Conservation (phyloP, 2,797 vertebrate species). For the Falco peregrinus region DNA sequence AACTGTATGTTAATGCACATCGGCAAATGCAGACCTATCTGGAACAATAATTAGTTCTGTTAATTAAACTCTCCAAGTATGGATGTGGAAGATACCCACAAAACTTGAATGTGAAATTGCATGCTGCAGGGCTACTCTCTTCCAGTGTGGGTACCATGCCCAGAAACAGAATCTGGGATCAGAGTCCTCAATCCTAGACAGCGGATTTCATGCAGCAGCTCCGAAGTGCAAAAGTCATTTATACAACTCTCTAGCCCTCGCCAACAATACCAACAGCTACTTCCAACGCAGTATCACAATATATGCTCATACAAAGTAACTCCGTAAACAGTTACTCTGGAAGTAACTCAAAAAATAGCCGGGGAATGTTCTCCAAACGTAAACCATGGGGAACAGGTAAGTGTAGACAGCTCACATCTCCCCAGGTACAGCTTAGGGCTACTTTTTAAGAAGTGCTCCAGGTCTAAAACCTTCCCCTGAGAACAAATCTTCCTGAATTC, state of each 20-base stretch:
- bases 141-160: not conserved
- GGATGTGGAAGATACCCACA: not conserved
- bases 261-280: not conserved
- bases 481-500: not conserved
- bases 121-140: not conserved
- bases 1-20: not conserved
- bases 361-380: not conserved
- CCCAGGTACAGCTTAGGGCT: not conserved
- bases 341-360: not conserved
- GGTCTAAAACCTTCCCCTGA: not conserved
- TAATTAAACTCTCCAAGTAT: conserved; percentile 27
- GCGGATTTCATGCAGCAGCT: not conserved
- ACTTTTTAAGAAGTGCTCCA: not conserved
- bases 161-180: not conserved
- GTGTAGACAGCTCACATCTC: not conserved
- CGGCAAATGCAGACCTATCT: not conserved
- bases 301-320: not conserved
- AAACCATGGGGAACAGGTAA: rapidly evolving
- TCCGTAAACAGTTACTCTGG: too few relatives aligned
- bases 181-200: not conserved
- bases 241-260: not conserved
- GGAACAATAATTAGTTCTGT: not conserved
- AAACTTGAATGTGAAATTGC: not conserved
- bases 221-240: not conserved
- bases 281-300: not conserved